phyloP scores from a whole-genome alignment of 2,888 invertebrate species.

The Ormyrus thymus region DNA sequence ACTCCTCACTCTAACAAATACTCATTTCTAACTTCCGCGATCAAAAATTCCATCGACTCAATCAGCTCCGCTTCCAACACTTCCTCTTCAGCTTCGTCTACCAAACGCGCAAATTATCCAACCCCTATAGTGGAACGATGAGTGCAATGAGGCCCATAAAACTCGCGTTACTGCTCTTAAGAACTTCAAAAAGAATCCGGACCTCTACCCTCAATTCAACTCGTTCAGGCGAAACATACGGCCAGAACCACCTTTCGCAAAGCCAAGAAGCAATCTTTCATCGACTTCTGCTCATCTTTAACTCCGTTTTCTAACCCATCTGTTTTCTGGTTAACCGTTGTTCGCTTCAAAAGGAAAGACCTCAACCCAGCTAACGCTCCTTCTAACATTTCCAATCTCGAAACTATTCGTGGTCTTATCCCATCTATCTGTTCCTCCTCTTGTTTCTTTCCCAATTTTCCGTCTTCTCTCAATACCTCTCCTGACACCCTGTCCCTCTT shows the following conservation, averaged over 20 bases:
- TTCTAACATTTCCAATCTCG: too few relatives aligned
- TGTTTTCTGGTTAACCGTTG: constrained; percentile 2
- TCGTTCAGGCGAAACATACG: background rate
- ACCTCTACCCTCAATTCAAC: background rate
- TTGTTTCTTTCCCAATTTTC: background rate
- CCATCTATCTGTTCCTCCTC: background rate
- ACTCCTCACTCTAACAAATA: background rate
- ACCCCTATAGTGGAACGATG: background rate
- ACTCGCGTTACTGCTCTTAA: background rate
- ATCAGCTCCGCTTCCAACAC: background rate
- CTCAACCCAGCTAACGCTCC: background rate
- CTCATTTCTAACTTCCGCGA: background rate
- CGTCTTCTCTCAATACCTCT: background rate
- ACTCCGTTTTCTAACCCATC: background rate
- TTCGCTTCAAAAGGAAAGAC: constrained; percentile 6
- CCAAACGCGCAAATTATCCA: background rate
- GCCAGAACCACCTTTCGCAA: background rate
- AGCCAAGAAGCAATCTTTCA: background rate
- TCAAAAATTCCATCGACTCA: background rate
- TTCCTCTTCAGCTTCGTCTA: background rate
- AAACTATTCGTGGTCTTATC: too few relatives aligned
- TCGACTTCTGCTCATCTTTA: background rate
- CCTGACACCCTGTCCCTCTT: background rate
- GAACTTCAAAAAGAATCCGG: background rate
- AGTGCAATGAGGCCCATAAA: background rate